A percentile compares a stretch with the other conserved stretches of the same genome.
These are phyloP conservation scores for Seriola quinqueradiata DNA, from an alignment of 2,113 vertebrate genomes.

Conservation along the genomic window DNA sequence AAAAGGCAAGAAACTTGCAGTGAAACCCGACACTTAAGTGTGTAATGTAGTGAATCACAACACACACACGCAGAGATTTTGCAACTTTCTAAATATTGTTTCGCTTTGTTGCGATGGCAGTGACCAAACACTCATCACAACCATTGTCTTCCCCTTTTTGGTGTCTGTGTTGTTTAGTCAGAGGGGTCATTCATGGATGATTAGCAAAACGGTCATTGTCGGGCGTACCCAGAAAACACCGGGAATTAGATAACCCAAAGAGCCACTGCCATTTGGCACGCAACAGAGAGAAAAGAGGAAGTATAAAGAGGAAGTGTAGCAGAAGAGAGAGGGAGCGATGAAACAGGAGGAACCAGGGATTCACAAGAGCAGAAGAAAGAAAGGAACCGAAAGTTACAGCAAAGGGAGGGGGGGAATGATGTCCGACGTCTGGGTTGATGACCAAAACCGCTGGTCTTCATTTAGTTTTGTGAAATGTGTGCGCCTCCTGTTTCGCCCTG, in stretches of 20 bases:
- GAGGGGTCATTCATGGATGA: neutral
- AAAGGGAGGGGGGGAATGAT: slow-evolving; percentile 2
- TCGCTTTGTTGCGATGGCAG: slow-evolving; percentile 15
- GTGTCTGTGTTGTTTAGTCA: slow-evolving; percentile 30
- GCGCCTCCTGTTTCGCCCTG: neutral
- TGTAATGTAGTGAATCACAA: neutral
- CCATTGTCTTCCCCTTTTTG: neutral
- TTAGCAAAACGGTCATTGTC: neutral
- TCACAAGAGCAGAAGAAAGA: slow-evolving; percentile 32
- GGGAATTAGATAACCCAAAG: neutral
- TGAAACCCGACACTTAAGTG: neutral
- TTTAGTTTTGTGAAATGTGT: slow-evolving; percentile 11
- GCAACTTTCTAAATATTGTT: slow-evolving; percentile 5
- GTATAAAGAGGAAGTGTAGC: slow-evolving; percentile 55
- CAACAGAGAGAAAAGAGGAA: slow-evolving; percentile 38
- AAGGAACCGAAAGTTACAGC: slow-evolving; percentile 65
- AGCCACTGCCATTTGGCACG: slow-evolving; percentile 16
- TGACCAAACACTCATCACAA: neutral
- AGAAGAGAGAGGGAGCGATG: slow-evolving; percentile 27
- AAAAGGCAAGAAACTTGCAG: neutral
- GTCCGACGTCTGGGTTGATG: neutral
- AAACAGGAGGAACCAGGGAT: slow-evolving; percentile 56
- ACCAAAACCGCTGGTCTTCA: neutral
- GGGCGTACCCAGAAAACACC: neutral
- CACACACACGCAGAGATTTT: neutral